Base-by-base conservation (phyloP, 2,888 invertebrate genomes). In the Lathronympha strigana region DNA sequence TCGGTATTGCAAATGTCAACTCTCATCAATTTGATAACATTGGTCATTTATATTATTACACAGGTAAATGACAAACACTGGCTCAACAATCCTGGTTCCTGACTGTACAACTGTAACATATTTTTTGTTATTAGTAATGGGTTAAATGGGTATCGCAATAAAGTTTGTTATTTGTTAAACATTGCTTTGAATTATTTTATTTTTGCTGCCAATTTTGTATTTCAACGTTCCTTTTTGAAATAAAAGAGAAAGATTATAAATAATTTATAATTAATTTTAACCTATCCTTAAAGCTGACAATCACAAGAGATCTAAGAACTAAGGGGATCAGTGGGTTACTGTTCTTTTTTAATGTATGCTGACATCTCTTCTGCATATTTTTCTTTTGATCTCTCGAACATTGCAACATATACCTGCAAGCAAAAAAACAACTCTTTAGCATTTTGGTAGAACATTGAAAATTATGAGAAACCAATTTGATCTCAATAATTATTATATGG, bases 291-390 rank as follows among this genome's bases (percentile, higher is more conserved):
- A 88, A 89, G 87, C 88, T 84, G 81, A 79, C 81, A 83, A 90
- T 87, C 88, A 88, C 87, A 84, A 84, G 78, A 78, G 76, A 77
- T 76, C 74, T 80, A 79, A 70, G 70, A 75, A 74, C 76, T 82
- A 80, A 67, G 67, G 54, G 23, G 66, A 61, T 55, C 71, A 51
- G 47, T 50, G 23, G 78, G 83, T 88, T 84, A 88, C 81, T 90
- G 90, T 76, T 92, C 92, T 67, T 91, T 91, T 71, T 92, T 90
- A 68, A 93, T 93, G 80, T 93, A 94, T 75, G 94, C 93, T 73
- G 92, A 94, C 94, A 96, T 94, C 87, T 96, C 95, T 69, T 94
- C 95, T 60, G 94, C 95, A 86, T 96, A 96, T 78, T 95, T 95
- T 81, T 95, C 95, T 83, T 95, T 96, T 62, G 96, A 96, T 76